Base-by-base conservation (phyloP, 2,888 invertebrate genomes). In the Crocallis elinguaria region DNA sequence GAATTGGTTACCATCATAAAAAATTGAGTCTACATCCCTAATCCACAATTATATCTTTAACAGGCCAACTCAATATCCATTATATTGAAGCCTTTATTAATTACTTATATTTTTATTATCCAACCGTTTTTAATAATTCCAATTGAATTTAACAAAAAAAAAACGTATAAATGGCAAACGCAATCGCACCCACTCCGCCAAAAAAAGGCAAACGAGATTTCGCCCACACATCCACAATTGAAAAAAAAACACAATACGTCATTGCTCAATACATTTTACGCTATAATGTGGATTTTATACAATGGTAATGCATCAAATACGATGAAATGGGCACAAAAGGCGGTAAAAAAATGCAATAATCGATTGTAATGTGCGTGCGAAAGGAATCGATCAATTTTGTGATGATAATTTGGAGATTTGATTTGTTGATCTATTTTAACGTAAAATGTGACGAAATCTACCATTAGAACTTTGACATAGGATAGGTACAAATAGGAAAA, bases 241-340 rank as follows among this genome's bases (percentile, higher is more conserved):
- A 35, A 58, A 49, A 44, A 46, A 42, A 41, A 25, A 11, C 37
- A 59, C 49, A 62, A 59, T 52, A 30, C 48, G 27, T 42, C 44
- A 52, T 51, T 46, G 54, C 30, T 52, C 37, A 43, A 52, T 54
- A 42, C 46, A 50, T 32, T 51, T 54, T 50, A 60, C 55, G 60
- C 36, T 30, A 33, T 49, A 55, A 46, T 57, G 45, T 45, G 49
- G 38, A 53, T 49, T 54, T 44, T 19, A 30, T 36, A 53, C 53
- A 54, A 54, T 54, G 17, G 38, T 48, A 29, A 54, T 54, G 48
- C 53, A 54, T 54, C 53, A 49, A 53, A 48, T 38, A 38, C 23
- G 48, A 38, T 48, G 53, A 54, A 54, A 43, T 6, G 42, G 6
- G 21, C 16, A 54, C 53, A 54, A 54, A 42, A 27, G 53, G 37